A percentile compares a stretch with the other conserved stretches of the same genome.
phyloP scores from a whole-genome alignment of 2,888 invertebrate species.

The Seira sanloemensis region DNA sequence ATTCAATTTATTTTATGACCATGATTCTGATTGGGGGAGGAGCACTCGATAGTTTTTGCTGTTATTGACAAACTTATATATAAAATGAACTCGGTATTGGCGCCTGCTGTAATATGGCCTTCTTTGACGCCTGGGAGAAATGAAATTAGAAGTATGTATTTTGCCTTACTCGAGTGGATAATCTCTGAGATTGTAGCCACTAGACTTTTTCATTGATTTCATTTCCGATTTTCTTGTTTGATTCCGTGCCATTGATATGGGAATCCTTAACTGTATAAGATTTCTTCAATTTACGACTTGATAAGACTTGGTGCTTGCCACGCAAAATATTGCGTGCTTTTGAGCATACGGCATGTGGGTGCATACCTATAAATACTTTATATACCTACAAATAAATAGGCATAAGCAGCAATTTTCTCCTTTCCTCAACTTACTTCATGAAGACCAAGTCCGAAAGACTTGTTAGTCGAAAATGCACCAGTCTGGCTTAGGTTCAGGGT shows the following conservation, averaged over 20 bases:
- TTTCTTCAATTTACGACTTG: background rate
- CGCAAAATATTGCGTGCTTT: too few relatives aligned
- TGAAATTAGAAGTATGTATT: background rate
- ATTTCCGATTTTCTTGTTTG: slow-evolving; percentile 2
- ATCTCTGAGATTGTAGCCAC: slow-evolving; percentile 13
- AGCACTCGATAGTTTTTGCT: background rate
- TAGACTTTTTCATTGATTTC: slow-evolving; percentile 21
- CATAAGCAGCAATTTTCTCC: too few relatives aligned
- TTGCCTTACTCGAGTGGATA: background rate
- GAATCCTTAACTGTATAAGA: too few relatives aligned
- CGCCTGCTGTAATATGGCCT: background rate
- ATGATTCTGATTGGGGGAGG: slow-evolving; percentile 39
- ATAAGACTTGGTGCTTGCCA: background rate
- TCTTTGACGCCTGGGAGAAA: background rate
- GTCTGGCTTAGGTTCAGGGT: slow-evolving; percentile 37
- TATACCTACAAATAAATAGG: too few relatives aligned
- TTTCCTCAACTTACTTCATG: too few relatives aligned
- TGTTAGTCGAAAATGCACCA: too few relatives aligned
- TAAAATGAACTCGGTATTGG: slow-evolving; percentile 8
- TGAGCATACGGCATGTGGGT: too few relatives aligned
- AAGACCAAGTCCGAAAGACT: too few relatives aligned
- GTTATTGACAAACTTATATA: slow-evolving; percentile 25
- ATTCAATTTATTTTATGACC: slow-evolving; percentile 70
- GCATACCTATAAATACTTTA: background rate
- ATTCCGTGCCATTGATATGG: background rate